Base-by-base conservation (phyloP, 2,797 vertebrate genomes). In the Sebastes nivosus region DNA sequence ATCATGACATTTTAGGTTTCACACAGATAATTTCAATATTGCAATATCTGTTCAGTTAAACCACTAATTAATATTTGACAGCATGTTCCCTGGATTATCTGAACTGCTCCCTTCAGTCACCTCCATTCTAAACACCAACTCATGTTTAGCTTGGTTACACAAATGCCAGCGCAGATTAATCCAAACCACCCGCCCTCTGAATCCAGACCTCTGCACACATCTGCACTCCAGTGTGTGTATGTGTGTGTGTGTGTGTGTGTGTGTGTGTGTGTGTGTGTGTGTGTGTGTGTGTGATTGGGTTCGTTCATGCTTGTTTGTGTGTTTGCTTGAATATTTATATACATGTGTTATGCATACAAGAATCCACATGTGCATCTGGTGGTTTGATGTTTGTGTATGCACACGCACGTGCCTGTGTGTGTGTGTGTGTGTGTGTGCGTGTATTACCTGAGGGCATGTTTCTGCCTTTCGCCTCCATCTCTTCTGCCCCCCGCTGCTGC, bases 401-500 rank as follows among this genome's bases (percentile, higher is more conserved):
- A 54, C 52, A 54, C 6, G 52, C 52, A 54, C 52, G 10, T n/a
- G 52, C n/a, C 9, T 77, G 68, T 58, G 70, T 57, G 42, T 77
- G 65, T 69, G 68, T 76, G 72, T 80, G 80, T 80, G 69, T 80
- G 80, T 14, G 13, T 42, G 38, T 6, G 38, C 42, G 80, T 27
- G 74, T 80, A 27, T 93, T 95, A 96, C 95, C 96, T 96, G 95
- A 75, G 91, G 95, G 95, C 92, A 95, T 92, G 92, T 90, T 94
- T 89, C 95, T 94, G 89, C 93, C 91, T 90, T 96, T 96, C 8
- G 94, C 91, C 89, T 96, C 95, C 95, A 96, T 96, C 87, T 92
- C 89, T 90, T 94, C 81, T 86, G 77, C 84, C 85, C 67, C 80
- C 80, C n/a, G 82, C 85, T 77, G 86, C 78, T 77, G 60, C 16